Evolutionary conservation across 2,113 vertebrate species (phyloP), one percentile per base, ranked within the genome.

Genomic region (Motacilla tschutschensis): DNA sequence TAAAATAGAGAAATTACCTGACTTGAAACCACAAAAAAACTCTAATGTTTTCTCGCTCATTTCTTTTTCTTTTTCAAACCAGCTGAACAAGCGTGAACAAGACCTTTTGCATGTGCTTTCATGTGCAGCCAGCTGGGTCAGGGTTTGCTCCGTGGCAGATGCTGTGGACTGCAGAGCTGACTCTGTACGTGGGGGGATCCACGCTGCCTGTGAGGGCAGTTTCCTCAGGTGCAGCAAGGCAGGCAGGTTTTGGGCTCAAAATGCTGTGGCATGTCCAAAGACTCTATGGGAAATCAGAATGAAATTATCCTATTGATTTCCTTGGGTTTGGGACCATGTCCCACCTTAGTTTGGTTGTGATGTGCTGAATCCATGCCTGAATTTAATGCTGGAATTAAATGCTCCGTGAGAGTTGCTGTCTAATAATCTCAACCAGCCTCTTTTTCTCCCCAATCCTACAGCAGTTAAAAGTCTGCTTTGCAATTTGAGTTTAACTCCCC

Each of bases 201-300:
- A 9, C 0, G 0, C 17, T 85, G 48, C 76, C 44, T 25, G 33
- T 0, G 0, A 8, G 21, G 17, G 17, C 58, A 8, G 6, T 18
- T 51, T 66, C 17, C 64, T 63, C 70, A 36, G 51, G 12, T 69
- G 26, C 71, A 18, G 6, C 17, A 46, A 18, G 21, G 17, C 67
- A 51, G 57, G 17, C 0, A 17, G 24, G 20, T 21, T 73, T 36
- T 64, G 31, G 40, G 17, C 43, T 64, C 24, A 44, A 46, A 87
- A 43, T 19, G 14, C 36, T n/a, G 33, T 36, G 10, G 5, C 0
- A 0, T 65, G 53, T 26, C 24, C 33, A 18, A 22, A 59, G 17
- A 41, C 51, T 46, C 35, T 24, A 0, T 31, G 35, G 36, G 36
- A 47, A 88, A 63, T 36, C n/a, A 53, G 41, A 79, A 55, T 38